Evolutionary conservation across 2,113 vertebrate species (phyloP), one percentile per base, ranked within the genome.

Genomic region (Callocephalon fimbriatum): DNA sequence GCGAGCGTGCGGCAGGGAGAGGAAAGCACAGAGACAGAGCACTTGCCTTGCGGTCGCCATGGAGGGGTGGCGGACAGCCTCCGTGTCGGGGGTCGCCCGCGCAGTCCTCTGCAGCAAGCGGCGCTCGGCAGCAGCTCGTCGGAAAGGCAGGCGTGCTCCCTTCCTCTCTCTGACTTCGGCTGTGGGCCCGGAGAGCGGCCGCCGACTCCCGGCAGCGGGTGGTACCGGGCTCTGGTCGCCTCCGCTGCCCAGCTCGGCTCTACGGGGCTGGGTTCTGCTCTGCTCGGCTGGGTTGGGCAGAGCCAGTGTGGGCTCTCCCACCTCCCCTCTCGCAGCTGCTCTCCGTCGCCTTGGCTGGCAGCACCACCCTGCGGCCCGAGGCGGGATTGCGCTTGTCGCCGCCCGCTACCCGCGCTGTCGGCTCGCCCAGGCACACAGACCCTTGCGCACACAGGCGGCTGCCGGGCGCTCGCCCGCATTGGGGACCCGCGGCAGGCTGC

Each of bases 41-140:
- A 98, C 97, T 98, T 98, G 98, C 98, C 97, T 98, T 97, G 65
- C 37, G 37, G 37, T 37, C 37, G 37, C 37, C 37, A 37, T 37
- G 37, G 37, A 4, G 38, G 38, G 38, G 38, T 38, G 38, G 38
- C 38, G 38, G 38, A 38, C 38, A 38, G 38, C n/a, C n/a, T n/a
- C 38, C 38, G 38, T 38, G 38, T 38, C 38, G 38, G 38, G 38
- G 38, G 5, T 38, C 38, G 38, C 38, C 38, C 38, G 38, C 4
- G 38, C 38, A 38, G 38, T 38, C 38, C 38, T 38, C 38, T 2
- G 38, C 38, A 11, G 38, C 10, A 38, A 38, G 38, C 38, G 38
- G 38, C 38, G 38, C 38, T 10, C 10, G 10, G 38, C 38, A 38
- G 38, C 38, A 38, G 38, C 38, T 10, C 38, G 38, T 14, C 40